Evolutionary conservation across 1,140 invertebrate species (phyloP), one percentile per base, ranked within the genome.

Genomic region (Calosoma granatense): DNA sequence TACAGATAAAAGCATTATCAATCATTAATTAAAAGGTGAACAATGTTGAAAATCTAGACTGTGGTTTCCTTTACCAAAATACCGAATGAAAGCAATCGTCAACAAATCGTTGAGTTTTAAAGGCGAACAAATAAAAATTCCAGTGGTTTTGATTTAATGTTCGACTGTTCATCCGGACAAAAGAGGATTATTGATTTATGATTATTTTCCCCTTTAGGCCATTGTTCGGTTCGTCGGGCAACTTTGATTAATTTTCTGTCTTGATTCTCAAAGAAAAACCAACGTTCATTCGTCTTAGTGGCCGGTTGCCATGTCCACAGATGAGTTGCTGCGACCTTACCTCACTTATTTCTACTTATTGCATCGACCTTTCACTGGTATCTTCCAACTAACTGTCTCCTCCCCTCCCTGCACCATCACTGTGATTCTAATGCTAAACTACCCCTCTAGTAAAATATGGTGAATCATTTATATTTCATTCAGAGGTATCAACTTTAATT

Each of bases 241-340:
- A 56, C 56, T 54, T 60, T 59, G 61, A 60, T 60, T 62, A 60
- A 62, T 60, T 62, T 55, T 56, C 52, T 54, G 21, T 59, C 51
- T 54, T 52, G 57, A 30, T 55, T 58, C 54, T 30, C 56, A 57
- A 58, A 62, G 58, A 62, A 58, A 58, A 59, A 61, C 54, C 58
- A 61, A 30, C 60, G 55, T 60, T 57, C 51, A 41, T 60, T 47
- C 59, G 56, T 56, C 26, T 43, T n/a, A n/a, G n/a, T n/a, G n/a
- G n/a, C n/a, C n/a, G n/a, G 26, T 30, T 30, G 26, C 26, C 14
- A 30, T 30, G 26, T 30, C 26, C 26, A 30, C 26, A 30, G 26
- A 30, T 30, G 26, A 30, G 14, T 14, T 6, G 14, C 26, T 30
- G n/a, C 26, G 26, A 30, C n/a, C n/a, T 30, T 30, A 6, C 26